A percentile compares a stretch with the other conserved stretches of the same genome.
phyloP scores from a whole-genome alignment of 1,140 invertebrate species.

The Phenacoccus solenopsis region DNA sequence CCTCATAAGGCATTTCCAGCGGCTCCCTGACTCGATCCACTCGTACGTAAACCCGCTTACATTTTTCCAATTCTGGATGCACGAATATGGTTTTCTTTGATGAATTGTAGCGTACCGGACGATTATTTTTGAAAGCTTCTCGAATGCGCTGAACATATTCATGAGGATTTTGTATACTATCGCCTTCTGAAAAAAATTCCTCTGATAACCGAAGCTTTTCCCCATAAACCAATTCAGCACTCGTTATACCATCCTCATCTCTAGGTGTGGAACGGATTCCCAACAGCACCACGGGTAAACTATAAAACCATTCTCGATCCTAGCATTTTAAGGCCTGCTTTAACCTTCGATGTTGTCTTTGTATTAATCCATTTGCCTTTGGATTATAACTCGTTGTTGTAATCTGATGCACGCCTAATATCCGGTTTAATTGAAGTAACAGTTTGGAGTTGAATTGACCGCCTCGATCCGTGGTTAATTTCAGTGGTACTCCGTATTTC shows the following conservation, averaged over 20 bases:
- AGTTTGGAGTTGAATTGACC: slow-evolving; percentile 25
- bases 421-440: too few species aligned
- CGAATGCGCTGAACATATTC: too few species aligned
- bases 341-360: neutral
- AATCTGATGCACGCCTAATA: too few species aligned
- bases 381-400: neutral
- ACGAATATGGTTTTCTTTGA: neutral
- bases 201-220: too few species aligned
- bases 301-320: too few species aligned
- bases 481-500: neutral
- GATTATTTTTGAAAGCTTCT: too few species aligned
- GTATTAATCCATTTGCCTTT: neutral
- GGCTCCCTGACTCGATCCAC: neutral
- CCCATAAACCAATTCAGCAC: too few species aligned
- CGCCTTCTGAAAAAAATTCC: too few species aligned
- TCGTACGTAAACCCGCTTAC: neutral
- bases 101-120: neutral
- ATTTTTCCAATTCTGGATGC: neutral
- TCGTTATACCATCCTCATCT: too few species aligned
- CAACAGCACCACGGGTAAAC: too few species aligned
- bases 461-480: neutral
- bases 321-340: neutral
- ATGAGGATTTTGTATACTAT: too few species aligned
- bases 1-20: neutral
- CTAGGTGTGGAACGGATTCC: too few species aligned